Conservation (phyloP, 2,113 vertebrate genomes). For the Datnioides undecimradiatus region DNA sequence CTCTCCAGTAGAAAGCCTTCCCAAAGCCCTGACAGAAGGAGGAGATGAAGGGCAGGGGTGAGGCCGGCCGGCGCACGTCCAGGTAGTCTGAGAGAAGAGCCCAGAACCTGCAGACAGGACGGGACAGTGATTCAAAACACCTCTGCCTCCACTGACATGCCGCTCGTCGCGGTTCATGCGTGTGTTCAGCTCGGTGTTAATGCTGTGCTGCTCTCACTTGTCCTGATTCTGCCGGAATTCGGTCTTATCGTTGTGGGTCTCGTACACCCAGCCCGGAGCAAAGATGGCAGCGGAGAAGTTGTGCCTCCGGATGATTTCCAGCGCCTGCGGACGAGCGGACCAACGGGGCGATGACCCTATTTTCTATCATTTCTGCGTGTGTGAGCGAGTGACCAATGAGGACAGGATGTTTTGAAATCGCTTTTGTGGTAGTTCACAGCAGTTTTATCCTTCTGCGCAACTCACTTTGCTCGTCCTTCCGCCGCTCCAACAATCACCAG, state of each 20-base stretch:
- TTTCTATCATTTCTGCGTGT: no score
- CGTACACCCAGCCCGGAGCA: slow-evolving; percentile 98
- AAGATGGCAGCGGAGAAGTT: slow-evolving; percentile 92
- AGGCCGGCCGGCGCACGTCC: slow-evolving; percentile 83
- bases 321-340: slow-evolving; percentile 82
- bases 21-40: slow-evolving; percentile 95
- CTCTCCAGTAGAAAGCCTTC: slow-evolving; percentile 85
- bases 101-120: slow-evolving; percentile 89
- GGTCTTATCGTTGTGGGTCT: slow-evolving; percentile 83
- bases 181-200: background rate
- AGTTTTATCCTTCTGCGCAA: no score
- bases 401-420: no score
- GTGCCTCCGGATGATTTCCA: slow-evolving; percentile 89
- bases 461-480: no score
- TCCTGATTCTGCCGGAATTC: slow-evolving; percentile 92
- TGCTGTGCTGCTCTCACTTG: slow-evolving; percentile 82
- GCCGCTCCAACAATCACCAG: no score
- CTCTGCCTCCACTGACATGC: background rate
- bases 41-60: slow-evolving; percentile 88
- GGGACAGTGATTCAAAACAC: background rate
- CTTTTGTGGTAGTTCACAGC: no score
- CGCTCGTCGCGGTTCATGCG: background rate
- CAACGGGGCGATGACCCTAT: no score
- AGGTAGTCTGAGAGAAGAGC: slow-evolving; percentile 82
- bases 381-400: no score